These are phyloP conservation scores for Phylloscopus whistleri DNA, from an alignment of 2,113 vertebrate species.

Conservation along the genomic window DNA sequence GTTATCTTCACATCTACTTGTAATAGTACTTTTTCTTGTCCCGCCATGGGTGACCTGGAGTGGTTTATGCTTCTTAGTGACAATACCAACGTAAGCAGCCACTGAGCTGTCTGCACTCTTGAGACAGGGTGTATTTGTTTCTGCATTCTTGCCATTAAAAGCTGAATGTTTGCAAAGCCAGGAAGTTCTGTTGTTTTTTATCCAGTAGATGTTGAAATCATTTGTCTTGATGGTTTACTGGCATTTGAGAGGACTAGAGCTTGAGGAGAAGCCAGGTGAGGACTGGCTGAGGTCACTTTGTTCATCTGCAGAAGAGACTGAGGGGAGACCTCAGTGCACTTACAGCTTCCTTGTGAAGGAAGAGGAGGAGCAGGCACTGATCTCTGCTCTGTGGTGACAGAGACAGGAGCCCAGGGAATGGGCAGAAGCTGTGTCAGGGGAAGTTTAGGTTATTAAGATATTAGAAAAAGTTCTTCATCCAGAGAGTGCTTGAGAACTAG, in stretches of 20 bases:
- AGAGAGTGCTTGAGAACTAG: not conserved
- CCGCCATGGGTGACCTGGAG: accelerated
- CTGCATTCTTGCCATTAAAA: not conserved
- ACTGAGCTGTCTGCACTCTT: accelerated
- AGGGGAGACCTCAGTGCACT: accelerated
- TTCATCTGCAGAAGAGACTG: accelerated
- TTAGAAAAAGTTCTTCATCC: not conserved
- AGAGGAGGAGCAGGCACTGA: not conserved
- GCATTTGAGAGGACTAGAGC: not conserved
- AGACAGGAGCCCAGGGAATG: accelerated
- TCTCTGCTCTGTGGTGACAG: not conserved
- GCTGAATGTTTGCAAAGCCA: not conserved
- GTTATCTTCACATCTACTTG: not conserved
- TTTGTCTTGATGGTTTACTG: not conserved
- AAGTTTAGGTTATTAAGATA: not conserved
- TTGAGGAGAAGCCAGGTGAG: not conserved
- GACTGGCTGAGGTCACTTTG: not conserved
- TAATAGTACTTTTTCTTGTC: not conserved
- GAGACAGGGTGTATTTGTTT: not conserved
- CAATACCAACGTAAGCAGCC: not conserved
- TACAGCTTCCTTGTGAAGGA: not conserved
- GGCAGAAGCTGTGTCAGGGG: no score
- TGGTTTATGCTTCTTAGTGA: not conserved
- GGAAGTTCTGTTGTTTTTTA: not conserved
- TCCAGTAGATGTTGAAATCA: not conserved